Evolutionary conservation across 2,113 vertebrate genomes (phyloP).

Genomic region (Takifugu flavidus): DNA sequence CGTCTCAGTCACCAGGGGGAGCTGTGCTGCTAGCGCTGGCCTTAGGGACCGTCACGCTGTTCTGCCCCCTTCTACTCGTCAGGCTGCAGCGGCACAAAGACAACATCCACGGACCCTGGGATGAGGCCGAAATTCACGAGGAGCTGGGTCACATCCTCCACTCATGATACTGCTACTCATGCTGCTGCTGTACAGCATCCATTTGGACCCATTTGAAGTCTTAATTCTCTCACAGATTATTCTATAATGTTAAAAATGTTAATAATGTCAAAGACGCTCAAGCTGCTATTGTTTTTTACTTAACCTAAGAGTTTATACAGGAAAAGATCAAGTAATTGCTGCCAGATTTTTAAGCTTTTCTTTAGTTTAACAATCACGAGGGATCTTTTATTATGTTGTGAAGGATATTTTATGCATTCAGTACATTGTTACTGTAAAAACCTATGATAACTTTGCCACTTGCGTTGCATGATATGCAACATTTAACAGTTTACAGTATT

Average conservation of each 20-base stretch:
- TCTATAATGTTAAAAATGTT: slow-evolving; percentile 8
- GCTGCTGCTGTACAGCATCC: slow-evolving; percentile 4
- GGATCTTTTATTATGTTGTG: too few relatives aligned
- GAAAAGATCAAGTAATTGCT: not conserved
- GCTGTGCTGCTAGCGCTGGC: slow-evolving; percentile 82
- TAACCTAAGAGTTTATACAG: not conserved
- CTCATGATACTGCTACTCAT: slow-evolving; percentile 18
- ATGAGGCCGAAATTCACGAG: slow-evolving; percentile 95
- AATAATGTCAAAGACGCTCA: slow-evolving; percentile 9
- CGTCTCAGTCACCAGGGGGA: slow-evolving; percentile 77
- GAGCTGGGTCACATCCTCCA: slow-evolving; percentile 84
- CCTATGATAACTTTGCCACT: too few relatives aligned
- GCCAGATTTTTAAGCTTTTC: too few relatives aligned
- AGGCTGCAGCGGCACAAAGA: slow-evolving; percentile 90
- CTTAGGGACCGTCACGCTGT: slow-evolving; percentile 78
- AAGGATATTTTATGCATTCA: too few relatives aligned
- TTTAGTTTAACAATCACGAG: too few relatives aligned
- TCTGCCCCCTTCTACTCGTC: slow-evolving; percentile 89
- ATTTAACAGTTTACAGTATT: too few relatives aligned
- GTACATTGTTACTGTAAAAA: too few relatives aligned
- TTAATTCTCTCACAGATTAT: slow-evolving; percentile 5
- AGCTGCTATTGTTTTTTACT: slow-evolving; percentile 24
- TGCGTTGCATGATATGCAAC: too few relatives aligned
- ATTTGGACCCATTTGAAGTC: not conserved
- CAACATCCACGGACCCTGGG: slow-evolving; percentile 97